Percentiles rank a stretch among this genome's conserved stretches.
Evolutionary conservation across 1,140 invertebrate genomes (phyloP).

Genomic region (Pararge aegeria): DNA sequence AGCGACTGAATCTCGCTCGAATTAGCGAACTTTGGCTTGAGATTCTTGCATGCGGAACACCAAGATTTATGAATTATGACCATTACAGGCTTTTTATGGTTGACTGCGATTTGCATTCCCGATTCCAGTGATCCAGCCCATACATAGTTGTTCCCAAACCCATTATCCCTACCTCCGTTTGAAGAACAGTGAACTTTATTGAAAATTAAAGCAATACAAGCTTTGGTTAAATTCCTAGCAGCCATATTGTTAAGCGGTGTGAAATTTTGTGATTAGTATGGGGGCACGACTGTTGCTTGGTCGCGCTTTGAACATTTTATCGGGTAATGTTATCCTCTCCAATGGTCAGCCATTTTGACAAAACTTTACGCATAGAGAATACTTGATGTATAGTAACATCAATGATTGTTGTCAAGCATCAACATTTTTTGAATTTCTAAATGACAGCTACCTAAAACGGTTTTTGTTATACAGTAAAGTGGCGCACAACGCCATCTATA

Average conservation of each 20-base stretch:
- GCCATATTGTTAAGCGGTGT: slow-evolving; percentile 37
- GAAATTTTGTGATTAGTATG: slow-evolving; percentile 15
- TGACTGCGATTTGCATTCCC: slow-evolving; percentile 65
- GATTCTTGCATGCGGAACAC: slow-evolving; percentile 83
- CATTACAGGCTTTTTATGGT: slow-evolving; percentile 81
- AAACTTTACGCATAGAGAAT: not conserved
- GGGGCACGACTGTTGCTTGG: slow-evolving; percentile 19
- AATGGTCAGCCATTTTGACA: slow-evolving; percentile 43
- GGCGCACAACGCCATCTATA: not conserved
- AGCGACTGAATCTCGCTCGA: slow-evolving; percentile 79
- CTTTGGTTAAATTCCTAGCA: slow-evolving; percentile 45
- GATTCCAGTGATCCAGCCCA: slow-evolving; percentile 77
- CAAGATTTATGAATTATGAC: slow-evolving; percentile 83
- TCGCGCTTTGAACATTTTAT: slow-evolving; percentile 42
- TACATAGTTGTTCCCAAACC: slow-evolving; percentile 66
- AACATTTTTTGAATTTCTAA: not conserved
- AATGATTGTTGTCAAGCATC: not conserved
- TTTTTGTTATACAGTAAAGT: not conserved
- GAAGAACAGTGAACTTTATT: slow-evolving; percentile 47
- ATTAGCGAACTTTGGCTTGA: slow-evolving; percentile 80
- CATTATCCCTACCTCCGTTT: slow-evolving; percentile 52
- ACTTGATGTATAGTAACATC: too few relatives aligned
- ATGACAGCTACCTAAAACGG: not conserved
- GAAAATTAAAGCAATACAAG: slow-evolving; percentile 47
- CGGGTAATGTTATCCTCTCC: slow-evolving; percentile 24